These are phyloP conservation scores for Pluvianellus socialis DNA, from an alignment of 2,113 vertebrate genomes.

Conservation along the genomic window DNA sequence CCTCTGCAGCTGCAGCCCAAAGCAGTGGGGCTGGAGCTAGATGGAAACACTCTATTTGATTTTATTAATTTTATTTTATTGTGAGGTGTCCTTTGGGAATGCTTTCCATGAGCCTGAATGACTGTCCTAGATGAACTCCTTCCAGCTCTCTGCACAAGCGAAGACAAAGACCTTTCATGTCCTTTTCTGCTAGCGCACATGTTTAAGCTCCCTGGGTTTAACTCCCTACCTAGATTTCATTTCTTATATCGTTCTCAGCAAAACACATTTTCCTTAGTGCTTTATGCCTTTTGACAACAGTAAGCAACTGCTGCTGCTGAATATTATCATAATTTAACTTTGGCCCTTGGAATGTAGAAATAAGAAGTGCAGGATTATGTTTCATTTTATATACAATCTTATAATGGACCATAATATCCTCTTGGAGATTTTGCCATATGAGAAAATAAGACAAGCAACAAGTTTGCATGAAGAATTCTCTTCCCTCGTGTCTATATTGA, in stretches of 20 bases:
- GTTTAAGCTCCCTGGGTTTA: background rate
- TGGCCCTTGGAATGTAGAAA: background rate
- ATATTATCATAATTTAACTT: background rate
- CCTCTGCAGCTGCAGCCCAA: background rate
- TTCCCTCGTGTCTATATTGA: background rate
- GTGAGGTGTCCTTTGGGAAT: background rate
- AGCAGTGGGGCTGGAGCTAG: background rate
- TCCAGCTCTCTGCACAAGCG: background rate
- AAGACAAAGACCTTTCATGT: background rate
- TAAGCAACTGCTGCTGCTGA: background rate
- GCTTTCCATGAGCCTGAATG: background rate
- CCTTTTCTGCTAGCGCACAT: background rate
- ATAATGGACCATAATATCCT: constrained; percentile 7
- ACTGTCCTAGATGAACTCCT: background rate
- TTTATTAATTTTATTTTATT: background rate
- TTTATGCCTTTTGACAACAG: constrained; percentile 18
- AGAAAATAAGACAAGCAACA: background rate
- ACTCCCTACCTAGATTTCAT: accelerated
- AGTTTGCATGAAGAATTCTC: background rate
- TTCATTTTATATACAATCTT: background rate
- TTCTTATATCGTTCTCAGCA: background rate
- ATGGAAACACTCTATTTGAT: background rate
- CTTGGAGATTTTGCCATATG: background rate
- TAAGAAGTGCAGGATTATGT: background rate
- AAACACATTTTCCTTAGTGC: background rate